These are phyloP conservation scores for Scaptomyza cyrtandrae DNA, from an alignment of 2,888 invertebrate genomes.

Conservation along the genomic window DNA sequence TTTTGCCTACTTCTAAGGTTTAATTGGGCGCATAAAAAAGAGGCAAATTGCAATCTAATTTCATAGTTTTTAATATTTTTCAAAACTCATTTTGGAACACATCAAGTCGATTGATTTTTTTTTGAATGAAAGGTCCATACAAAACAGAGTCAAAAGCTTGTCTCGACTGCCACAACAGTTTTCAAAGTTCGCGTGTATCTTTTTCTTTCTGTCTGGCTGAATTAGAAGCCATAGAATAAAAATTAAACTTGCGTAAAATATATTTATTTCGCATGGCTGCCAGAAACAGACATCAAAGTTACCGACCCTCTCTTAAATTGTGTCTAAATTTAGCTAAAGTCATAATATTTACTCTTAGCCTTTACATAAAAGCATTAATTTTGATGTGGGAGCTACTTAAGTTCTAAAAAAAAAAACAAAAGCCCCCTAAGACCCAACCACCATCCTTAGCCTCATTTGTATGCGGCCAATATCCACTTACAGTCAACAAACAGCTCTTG, in stretches of 20 bases:
- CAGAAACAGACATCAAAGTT: neutral
- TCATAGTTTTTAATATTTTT: too few species aligned
- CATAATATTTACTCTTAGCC: neutral
- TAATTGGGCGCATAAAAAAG: too few species aligned
- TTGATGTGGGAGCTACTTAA: slow-evolving; percentile 1
- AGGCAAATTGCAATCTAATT: too few species aligned
- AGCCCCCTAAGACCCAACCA: neutral
- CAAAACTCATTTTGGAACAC: neutral
- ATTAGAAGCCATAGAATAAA: slow-evolving; percentile 13
- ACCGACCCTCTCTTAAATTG: slow-evolving; percentile 5
- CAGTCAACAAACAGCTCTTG: slow-evolving; percentile 7
- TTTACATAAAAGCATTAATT: neutral
- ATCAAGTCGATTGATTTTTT: neutral
- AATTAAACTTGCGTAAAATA: slow-evolving; percentile 1
- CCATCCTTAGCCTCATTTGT: neutral
- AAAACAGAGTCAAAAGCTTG: neutral
- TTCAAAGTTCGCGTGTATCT: neutral
- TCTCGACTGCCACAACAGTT: neutral
- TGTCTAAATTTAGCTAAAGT: slow-evolving; percentile 10
- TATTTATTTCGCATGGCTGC: neutral
- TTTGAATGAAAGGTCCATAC: neutral
- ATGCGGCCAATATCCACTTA: slow-evolving; percentile 6
- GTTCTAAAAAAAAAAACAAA: neutral
- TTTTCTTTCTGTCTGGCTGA: slow-evolving; percentile 3
- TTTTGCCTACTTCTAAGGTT: slow-evolving; percentile 10